A percentile compares a stretch with the other conserved stretches of the same genome.
Conservation (phyloP, 1,140 invertebrate genomes). For the Carposina sasakii region DNA sequence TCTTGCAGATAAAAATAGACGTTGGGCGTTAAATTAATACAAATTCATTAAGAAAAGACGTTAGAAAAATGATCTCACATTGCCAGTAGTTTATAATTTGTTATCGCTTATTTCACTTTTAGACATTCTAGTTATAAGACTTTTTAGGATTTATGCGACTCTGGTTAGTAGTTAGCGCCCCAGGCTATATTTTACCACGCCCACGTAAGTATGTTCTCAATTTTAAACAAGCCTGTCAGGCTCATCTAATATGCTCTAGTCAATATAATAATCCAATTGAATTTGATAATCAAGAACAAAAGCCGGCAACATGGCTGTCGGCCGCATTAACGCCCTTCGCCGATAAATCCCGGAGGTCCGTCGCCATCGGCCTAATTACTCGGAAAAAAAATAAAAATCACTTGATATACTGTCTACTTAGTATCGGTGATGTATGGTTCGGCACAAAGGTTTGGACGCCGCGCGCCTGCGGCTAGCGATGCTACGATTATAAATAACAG, state of each 20-base stretch:
- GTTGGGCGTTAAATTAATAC: no score
- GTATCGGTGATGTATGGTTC: conserved; percentile 62
- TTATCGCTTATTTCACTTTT: no score
- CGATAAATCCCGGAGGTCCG: conserved; percentile 67
- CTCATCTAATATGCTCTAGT: no score
- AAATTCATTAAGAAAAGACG: no score
- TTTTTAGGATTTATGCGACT: no score
- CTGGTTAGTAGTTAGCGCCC: no score
- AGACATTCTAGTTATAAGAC: no score
- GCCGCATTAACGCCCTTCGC: conserved; percentile 64
- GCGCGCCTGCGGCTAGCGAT: conserved; percentile 44
- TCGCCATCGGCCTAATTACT: conserved; percentile 69
- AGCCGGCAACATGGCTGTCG: conserved; percentile 64
- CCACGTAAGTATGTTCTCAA: no score
- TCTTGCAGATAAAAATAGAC: conserved; percentile 48
- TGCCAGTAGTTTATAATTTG: no score
- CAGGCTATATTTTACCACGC: no score
- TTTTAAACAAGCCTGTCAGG: no score
- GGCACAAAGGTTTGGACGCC: conserved; percentile 63
- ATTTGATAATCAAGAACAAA: conserved; percentile 57
- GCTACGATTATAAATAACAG: conserved; percentile 64
- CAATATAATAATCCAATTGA: conserved; percentile 52
- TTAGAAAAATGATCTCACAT: no score
- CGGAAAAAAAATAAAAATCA: conserved; percentile 41
- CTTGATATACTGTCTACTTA: conserved; percentile 72